A percentile compares a stretch with the other conserved stretches of the same genome.
Evolutionary conservation across 1,140 invertebrate species (phyloP).

Genomic region (Oedothorax gibbosus): DNA sequence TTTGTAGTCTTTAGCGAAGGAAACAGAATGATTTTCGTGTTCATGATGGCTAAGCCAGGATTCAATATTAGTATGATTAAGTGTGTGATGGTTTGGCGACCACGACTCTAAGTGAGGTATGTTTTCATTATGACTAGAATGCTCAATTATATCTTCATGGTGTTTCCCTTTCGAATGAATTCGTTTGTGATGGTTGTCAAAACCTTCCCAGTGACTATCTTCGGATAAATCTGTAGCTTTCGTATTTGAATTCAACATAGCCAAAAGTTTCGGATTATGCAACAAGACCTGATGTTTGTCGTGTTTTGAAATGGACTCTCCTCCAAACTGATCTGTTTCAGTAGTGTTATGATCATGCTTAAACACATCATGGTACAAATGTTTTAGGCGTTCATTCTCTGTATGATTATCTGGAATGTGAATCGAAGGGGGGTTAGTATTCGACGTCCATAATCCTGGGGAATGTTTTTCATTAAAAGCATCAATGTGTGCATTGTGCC

Average conservation of each 20-base stretch:
- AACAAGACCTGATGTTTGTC: background rate
- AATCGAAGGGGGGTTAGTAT: background rate
- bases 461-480: background rate
- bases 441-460: background rate
- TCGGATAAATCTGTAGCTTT: background rate
- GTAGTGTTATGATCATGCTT: background rate
- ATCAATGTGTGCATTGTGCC: background rate
- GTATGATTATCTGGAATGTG: background rate
- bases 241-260: background rate
- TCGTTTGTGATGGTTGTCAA: background rate
- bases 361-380: background rate
- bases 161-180: background rate
- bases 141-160: background rate
- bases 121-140: background rate
- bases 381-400: background rate
- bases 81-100: background rate
- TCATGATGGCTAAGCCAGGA: conserved; percentile 29
- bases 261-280: background rate
- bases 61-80: conserved; percentile 12
- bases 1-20: background rate
- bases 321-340: background rate
- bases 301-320: background rate
- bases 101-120: conserved; percentile 3
- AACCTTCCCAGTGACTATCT: conserved; percentile 4
- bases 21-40: background rate